Evolutionary conservation across 2,888 invertebrate species (phyloP).

Genomic region (Ichneumoninae sp.): DNA sequence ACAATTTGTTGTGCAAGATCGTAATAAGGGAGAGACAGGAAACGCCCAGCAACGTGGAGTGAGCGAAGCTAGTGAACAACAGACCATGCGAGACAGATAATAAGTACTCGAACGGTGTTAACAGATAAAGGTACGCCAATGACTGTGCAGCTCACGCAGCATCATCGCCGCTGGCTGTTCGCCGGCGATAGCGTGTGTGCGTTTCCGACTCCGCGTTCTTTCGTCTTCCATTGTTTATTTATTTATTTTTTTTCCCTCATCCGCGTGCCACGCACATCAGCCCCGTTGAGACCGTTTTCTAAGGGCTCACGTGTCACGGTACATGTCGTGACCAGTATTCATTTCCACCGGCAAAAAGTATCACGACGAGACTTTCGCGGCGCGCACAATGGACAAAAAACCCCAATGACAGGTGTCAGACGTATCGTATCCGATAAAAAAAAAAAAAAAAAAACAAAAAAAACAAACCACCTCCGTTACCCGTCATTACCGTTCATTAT

Average conservation of each 20-base stretch:
- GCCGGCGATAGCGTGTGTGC: conserved; percentile 29
- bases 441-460: too few species aligned
- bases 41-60: too few species aligned
- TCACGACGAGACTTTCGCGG: not conserved
- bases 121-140: conserved; percentile 1
- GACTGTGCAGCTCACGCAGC: not conserved
- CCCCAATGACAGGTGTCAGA: conserved; percentile 20
- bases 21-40: too few species aligned
- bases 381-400: conserved; percentile 11
- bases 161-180: not conserved
- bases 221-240: conserved; percentile 16
- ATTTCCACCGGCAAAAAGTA: conserved; percentile 18
- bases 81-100: too few species aligned
- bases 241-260: conserved; percentile 9
- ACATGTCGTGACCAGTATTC: conserved; percentile 41
- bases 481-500: conserved; percentile 1
- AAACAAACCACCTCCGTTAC: not conserved
- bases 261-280: not conserved
- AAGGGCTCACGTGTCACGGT: conserved; percentile 43
- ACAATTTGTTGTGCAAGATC: too few species aligned
- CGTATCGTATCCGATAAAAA: not conserved
- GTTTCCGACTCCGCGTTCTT: not conserved
- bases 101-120: too few species aligned
- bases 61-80: too few species aligned
- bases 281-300: conserved; percentile 31